phyloP scores from a whole-genome alignment of 2,888 invertebrate genomes.

The Cephus sareptanus region DNA sequence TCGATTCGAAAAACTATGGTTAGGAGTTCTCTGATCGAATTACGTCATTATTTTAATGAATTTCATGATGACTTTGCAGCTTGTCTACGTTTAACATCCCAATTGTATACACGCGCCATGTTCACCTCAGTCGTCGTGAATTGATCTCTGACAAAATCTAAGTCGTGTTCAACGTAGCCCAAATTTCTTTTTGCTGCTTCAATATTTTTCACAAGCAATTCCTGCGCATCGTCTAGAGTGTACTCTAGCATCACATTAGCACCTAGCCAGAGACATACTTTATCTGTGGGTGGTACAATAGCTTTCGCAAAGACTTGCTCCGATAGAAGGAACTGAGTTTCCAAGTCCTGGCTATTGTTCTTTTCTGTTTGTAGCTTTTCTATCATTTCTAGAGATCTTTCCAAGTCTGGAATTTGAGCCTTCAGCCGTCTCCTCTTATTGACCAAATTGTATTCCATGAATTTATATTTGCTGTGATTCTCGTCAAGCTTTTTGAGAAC shows the following conservation, averaged over 20 bases:
- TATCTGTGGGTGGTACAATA: conserved; percentile 87
- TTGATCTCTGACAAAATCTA: conserved; percentile 96
- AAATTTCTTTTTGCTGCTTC: conserved; percentile 86
- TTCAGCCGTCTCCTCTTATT: conserved; percentile 88
- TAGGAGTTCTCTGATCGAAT: not conserved
- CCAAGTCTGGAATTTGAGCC: conserved; percentile 94
- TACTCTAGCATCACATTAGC: conserved; percentile 99
- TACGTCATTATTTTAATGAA: not conserved
- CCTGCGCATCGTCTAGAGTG: conserved; percentile 89
- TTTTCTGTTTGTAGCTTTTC: conserved; percentile 86
- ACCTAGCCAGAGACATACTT: conserved; percentile 85
- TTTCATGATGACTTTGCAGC: conserved; percentile 70
- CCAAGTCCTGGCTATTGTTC: conserved; percentile 74
- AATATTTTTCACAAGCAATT: conserved; percentile 84
- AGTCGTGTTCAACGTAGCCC: conserved; percentile 87
- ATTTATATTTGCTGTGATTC: conserved; percentile 95
- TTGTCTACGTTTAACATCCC: conserved; percentile 95
- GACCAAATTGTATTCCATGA: conserved; percentile 93
- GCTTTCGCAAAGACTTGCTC: conserved; percentile 90
- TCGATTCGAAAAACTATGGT: not conserved
- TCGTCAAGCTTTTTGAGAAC: conserved; percentile 90
- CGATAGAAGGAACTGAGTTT: conserved; percentile 91
- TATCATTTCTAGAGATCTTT: conserved; percentile 91
- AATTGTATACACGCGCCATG: conserved; percentile 98
- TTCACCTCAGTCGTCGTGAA: conserved; percentile 98